These are phyloP conservation scores for Mareca strepera DNA, from an alignment of 2,797 vertebrate species.

Conservation along the genomic window DNA sequence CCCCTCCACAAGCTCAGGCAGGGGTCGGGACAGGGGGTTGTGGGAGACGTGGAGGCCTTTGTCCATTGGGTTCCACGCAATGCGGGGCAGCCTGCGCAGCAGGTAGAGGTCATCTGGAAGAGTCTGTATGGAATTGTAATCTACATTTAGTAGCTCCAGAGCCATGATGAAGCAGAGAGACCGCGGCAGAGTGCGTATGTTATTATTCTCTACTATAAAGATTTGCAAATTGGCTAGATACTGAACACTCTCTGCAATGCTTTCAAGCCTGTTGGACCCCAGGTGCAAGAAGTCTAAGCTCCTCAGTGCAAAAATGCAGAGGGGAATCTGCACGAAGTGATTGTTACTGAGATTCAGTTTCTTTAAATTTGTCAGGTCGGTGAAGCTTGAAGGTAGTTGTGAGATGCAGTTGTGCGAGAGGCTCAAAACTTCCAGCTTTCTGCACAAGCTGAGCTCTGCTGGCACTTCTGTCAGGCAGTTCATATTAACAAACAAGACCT, in stretches of 20 bases:
- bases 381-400: constrained; percentile 82
- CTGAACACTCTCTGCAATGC: constrained; percentile 88
- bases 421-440: constrained; percentile 89
- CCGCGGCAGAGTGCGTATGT: constrained; percentile 84
- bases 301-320: constrained; percentile 87
- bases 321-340: constrained; percentile 82
- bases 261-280: constrained; percentile 89
- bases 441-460: constrained; percentile 86
- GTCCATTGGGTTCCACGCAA: constrained; percentile 92
- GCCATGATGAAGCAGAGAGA: constrained; percentile 84
- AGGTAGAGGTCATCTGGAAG: constrained; percentile 88
- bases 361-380: constrained; percentile 79
- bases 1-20: constrained; percentile 86
- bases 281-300: constrained; percentile 90
- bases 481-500: constrained; percentile 88
- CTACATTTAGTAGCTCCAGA: constrained; percentile 88
- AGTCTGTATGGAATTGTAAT: constrained; percentile 89
- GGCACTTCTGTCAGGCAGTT: constrained; percentile 88
- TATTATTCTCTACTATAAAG: constrained; percentile 89
- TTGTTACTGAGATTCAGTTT: constrained; percentile 95
- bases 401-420: constrained; percentile 88
- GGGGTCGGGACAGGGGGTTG: constrained; percentile 88
- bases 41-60: constrained; percentile 91
- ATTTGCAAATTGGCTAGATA: constrained; percentile 86
- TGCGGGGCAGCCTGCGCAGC: constrained; percentile 81